A percentile compares a stretch with the other conserved stretches of the same genome.
Conservation (phyloP, 2,888 invertebrate genomes). For the Stictocephala bisonia region DNA sequence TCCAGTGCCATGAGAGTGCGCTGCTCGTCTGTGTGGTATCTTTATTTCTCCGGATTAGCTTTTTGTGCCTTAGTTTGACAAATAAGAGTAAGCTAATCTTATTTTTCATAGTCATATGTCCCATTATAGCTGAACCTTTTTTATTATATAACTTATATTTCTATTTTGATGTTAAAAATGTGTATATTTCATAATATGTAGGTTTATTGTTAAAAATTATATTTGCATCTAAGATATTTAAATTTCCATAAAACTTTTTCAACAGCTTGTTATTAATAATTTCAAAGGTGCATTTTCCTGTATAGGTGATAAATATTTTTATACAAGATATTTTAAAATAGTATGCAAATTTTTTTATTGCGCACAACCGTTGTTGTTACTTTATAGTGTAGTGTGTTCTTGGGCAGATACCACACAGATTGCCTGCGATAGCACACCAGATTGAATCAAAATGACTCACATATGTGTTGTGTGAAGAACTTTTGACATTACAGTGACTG, state of each 20-base stretch:
- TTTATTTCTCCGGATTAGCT: not conserved
- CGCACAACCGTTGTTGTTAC: slow-evolving; percentile 7
- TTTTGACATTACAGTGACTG: slow-evolving; percentile 27
- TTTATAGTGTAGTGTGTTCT: slow-evolving; percentile 1
- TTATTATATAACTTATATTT: not conserved
- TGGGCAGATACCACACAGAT: slow-evolving; percentile 12
- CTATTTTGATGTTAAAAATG: not conserved
- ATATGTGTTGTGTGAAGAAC: slow-evolving; percentile 15
- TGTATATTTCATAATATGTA: not conserved
- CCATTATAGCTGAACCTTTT: not conserved
- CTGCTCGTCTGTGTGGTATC: slow-evolving; percentile 14
- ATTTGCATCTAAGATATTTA: not conserved
- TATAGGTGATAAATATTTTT: no score
- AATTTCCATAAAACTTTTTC: no score
- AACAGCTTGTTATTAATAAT: no score
- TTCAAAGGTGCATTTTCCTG: no score
- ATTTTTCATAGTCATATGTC: not conserved
- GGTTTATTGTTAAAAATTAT: slow-evolving; percentile 20
- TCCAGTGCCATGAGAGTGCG: slow-evolving; percentile 21
- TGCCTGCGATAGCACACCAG: not conserved
- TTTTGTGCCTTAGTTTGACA: slow-evolving; percentile 35
- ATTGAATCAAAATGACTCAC: slow-evolving; percentile 35
- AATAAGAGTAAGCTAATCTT: slow-evolving; percentile 13
- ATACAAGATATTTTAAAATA: no score
- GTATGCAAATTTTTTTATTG: no score